A percentile compares a stretch with the other conserved stretches of the same genome.
Conservation (phyloP, 2,113 vertebrate genomes). For the Marmota monax region DNA sequence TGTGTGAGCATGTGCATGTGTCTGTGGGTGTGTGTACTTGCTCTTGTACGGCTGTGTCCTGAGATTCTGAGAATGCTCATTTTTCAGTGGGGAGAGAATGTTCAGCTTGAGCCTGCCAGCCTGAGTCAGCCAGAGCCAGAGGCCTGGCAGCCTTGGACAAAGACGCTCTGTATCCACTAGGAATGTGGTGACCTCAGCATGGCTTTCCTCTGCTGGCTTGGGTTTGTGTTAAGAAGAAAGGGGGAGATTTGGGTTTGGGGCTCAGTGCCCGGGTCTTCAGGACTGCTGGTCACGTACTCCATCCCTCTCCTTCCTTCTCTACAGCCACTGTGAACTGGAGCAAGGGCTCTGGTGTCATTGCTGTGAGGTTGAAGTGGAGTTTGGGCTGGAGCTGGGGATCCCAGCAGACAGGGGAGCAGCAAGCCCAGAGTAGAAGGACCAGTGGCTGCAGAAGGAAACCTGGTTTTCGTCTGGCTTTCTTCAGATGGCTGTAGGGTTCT, state of each 20-base stretch:
- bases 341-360: background rate
- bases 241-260: background rate
- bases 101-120: conserved; percentile 30
- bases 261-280: background rate
- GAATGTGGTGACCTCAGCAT: conserved; percentile 73
- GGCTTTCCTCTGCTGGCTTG: conserved; percentile 56
- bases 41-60: background rate
- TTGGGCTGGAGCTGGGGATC: background rate
- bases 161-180: conserved; percentile 65
- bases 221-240: conserved; percentile 7
- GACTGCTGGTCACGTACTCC: background rate
- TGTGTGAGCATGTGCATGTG: fast-evolving
- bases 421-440: background rate
- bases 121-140: conserved; percentile 44
- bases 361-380: background rate
- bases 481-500: background rate
- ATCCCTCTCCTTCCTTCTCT: background rate
- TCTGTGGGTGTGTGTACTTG: background rate
- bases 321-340: background rate
- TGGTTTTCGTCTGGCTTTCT: background rate
- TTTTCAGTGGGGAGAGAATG: background rate
- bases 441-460: background rate
- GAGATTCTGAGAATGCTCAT: background rate
- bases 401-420: too few species aligned
- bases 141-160: conserved; percentile 66